Percentiles rank a stretch among this genome's conserved stretches.
Conservation (phyloP, 2,113 vertebrate species). For the Andinoacara biseriatus region DNA sequence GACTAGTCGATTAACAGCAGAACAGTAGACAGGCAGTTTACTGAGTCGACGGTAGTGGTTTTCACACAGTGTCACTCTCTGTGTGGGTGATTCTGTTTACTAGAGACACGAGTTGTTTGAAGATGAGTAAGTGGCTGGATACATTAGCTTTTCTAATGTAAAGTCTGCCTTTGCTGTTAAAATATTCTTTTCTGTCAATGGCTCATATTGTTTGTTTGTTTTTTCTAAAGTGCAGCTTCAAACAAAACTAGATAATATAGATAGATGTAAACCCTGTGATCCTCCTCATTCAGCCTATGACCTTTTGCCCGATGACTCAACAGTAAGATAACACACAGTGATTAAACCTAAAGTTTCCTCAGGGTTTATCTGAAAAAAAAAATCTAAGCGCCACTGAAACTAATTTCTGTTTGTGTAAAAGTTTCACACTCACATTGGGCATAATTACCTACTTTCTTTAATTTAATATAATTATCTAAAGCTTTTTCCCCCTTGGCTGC, state of each 20-base stretch:
- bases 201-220: not conserved
- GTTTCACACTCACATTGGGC: constrained; percentile 40
- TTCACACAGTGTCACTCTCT: constrained; percentile 53
- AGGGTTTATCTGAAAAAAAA: not conserved
- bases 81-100: constrained; percentile 47
- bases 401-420: constrained; percentile 36
- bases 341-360: constrained; percentile 30
- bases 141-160: constrained; percentile 5
- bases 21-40: constrained; percentile 53
- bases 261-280: not conserved
- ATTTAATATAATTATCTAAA: constrained; percentile 51
- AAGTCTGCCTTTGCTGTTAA: constrained; percentile 1
- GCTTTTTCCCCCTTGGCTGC: constrained; percentile 12
- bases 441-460: constrained; percentile 56
- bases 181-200: not conserved
- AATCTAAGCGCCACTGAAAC: constrained; percentile 1
- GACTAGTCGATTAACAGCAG: constrained; percentile 71
- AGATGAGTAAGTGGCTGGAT: constrained; percentile 8
- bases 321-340: not conserved
- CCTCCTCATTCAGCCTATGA: constrained; percentile 16
- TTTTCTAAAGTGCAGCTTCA: too few species aligned
- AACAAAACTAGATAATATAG: not conserved
- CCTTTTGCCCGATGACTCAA: constrained; percentile 3
- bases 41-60: constrained; percentile 59
- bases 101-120: constrained; percentile 5